A percentile compares a stretch with the other conserved stretches of the same genome.
These are phyloP conservation scores for Dicrostonyx torquatus DNA, from an alignment of 2,797 vertebrate genomes.

Conservation along the genomic window DNA sequence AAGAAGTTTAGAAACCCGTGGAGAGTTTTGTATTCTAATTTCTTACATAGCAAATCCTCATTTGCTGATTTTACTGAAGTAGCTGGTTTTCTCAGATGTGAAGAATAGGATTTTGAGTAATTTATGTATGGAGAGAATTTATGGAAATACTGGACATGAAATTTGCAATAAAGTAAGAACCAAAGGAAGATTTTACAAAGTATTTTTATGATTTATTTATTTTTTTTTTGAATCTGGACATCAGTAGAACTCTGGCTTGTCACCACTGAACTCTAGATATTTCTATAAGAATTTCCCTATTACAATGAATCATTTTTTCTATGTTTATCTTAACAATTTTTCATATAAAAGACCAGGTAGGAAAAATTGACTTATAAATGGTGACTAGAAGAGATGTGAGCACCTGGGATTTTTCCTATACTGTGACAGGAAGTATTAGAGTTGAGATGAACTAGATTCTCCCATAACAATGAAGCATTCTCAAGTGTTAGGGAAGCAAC, in stretches of 20 bases:
- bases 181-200: background rate
- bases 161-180: background rate
- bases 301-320: background rate
- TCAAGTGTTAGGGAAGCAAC: background rate
- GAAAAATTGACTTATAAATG: background rate
- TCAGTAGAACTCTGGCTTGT: background rate
- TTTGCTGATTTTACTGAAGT: conserved; percentile 9
- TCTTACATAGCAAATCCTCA: background rate
- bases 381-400: background rate
- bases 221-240: background rate
- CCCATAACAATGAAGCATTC: background rate
- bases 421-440: background rate
- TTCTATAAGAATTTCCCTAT: background rate
- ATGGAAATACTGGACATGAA: background rate
- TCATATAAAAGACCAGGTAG: background rate
- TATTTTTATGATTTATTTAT: background rate
- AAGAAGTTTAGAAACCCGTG: background rate
- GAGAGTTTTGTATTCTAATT: conserved; percentile 47
- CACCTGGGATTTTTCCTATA: background rate
- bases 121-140: background rate
- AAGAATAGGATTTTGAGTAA: background rate
- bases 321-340: background rate
- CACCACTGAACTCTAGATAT: too few species aligned
- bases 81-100: background rate
- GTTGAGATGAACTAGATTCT: background rate